Evolutionary conservation across 2,797 vertebrate species (phyloP).

Genomic region (Phalloptychus januarius): DNA sequence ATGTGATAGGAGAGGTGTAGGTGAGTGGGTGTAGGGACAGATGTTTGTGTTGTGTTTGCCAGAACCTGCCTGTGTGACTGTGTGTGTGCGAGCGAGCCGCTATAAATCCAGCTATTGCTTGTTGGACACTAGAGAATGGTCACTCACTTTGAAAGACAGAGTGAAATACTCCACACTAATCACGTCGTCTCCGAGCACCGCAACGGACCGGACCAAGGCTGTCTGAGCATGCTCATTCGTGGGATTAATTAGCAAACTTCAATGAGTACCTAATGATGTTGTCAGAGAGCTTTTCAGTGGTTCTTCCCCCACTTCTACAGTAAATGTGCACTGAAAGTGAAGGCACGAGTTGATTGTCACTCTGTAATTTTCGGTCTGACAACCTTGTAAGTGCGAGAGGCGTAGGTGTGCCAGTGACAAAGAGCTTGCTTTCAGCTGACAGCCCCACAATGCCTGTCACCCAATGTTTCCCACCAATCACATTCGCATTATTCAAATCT

Average conservation of each 20-base stretch:
- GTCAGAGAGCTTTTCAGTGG: constrained; percentile 15
- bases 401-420: constrained; percentile 66
- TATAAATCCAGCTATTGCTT: constrained; percentile 36
- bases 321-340: constrained; percentile 46
- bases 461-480: constrained; percentile 57
- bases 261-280: constrained; percentile 43
- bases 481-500: constrained; percentile 56
- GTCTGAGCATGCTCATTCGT: constrained; percentile 21
- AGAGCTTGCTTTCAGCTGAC: constrained; percentile 60
- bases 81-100: constrained; percentile 4
- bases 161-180: constrained; percentile 39
- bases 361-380: constrained; percentile 65
- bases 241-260: constrained; percentile 51
- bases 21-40: constrained; percentile 45
- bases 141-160: constrained; percentile 33
- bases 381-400: constrained; percentile 63
- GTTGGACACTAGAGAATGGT: constrained; percentile 59
- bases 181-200: constrained; percentile 12
- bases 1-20: constrained; percentile 12
- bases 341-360: constrained; percentile 59
- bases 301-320: constrained; percentile 25
- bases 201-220: constrained; percentile 23
- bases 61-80: constrained; percentile 4
- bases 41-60: constrained; percentile 19
- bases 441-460: constrained; percentile 65